Evolutionary conservation across 2,888 invertebrate genomes (phyloP).

Genomic region (Morinoia aosen): DNA sequence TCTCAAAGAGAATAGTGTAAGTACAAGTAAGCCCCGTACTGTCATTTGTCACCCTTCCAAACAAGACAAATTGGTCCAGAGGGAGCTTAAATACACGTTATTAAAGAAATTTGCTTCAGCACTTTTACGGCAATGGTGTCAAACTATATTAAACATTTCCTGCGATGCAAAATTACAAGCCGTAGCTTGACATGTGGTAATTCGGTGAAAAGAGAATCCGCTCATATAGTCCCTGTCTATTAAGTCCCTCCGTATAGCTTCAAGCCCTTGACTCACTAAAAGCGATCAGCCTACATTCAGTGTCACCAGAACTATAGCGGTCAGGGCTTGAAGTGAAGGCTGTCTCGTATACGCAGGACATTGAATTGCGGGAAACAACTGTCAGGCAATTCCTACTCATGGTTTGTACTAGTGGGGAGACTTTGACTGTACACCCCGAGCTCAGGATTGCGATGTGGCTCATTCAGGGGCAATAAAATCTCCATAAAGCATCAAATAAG

Average conservation of each 20-base stretch:
- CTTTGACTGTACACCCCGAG: not conserved
- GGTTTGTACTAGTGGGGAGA: not conserved
- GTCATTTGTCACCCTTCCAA: not conserved
- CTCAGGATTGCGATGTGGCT: not conserved
- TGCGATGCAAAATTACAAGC: not conserved
- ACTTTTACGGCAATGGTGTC: not conserved
- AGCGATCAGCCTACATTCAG: too few relatives aligned
- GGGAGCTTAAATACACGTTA: not conserved
- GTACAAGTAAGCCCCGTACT: not conserved
- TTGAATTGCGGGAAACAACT: not conserved
- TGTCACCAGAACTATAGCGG: too few relatives aligned
- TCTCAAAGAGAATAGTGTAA: not conserved
- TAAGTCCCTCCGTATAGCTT: too few relatives aligned
- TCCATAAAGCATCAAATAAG: not conserved
- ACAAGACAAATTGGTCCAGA: not conserved
- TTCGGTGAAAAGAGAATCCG: not conserved
- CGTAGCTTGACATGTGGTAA: not conserved
- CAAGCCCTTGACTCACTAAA: too few relatives aligned
- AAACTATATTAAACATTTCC: not conserved
- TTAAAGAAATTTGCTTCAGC: not conserved
- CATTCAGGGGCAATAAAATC: conserved; percentile 12
- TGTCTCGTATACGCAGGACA: not conserved
- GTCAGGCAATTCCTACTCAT: not conserved
- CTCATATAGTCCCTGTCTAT: not conserved
- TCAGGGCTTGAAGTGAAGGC: too few relatives aligned